Conservation (phyloP, 2,797 vertebrate species). For the Enteromius argenteus region DNA sequence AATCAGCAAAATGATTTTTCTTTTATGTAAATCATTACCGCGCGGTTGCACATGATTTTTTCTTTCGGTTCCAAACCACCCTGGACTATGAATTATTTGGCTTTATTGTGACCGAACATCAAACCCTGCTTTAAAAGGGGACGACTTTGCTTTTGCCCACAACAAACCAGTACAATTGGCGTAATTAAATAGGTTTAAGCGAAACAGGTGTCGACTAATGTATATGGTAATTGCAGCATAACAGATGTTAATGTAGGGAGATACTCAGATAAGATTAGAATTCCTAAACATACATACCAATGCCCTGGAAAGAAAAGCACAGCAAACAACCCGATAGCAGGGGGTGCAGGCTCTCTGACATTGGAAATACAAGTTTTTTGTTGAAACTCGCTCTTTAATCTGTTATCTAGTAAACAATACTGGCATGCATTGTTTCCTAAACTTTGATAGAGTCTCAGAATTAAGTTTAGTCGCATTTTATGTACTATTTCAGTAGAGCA, state of each 20-base stretch:
- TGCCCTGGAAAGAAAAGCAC: conserved; percentile 56
- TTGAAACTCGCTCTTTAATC: conserved; percentile 41
- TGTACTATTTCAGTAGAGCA: not conserved
- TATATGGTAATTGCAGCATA: conserved; percentile 85
- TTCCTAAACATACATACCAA: conserved; percentile 72
- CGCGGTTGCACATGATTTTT: not conserved
- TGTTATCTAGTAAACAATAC: conserved; percentile 18
- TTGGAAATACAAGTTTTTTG: conserved; percentile 38
- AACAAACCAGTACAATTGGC: conserved; percentile 68
- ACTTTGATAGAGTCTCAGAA: not conserved
- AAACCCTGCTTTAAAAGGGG: conserved; percentile 65
- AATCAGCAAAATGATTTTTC: not conserved
- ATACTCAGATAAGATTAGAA: conserved; percentile 75
- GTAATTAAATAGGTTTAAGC: conserved; percentile 78
- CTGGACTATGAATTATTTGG: conserved; percentile 46
- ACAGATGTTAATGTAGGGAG: conserved; percentile 78
- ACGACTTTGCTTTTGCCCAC: conserved; percentile 66
- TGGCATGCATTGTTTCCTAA: conserved; percentile 23
- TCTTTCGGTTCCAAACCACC: not conserved
- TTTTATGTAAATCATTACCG: not conserved
- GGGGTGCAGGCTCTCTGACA: conserved; percentile 32
- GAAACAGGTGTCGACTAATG: conserved; percentile 85
- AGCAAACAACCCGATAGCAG: conserved; percentile 55
- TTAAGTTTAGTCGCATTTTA: not conserved
- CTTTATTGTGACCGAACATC: conserved; percentile 61